Conservation (phyloP, 2,888 invertebrate species). For the Ceramica pisi region DNA sequence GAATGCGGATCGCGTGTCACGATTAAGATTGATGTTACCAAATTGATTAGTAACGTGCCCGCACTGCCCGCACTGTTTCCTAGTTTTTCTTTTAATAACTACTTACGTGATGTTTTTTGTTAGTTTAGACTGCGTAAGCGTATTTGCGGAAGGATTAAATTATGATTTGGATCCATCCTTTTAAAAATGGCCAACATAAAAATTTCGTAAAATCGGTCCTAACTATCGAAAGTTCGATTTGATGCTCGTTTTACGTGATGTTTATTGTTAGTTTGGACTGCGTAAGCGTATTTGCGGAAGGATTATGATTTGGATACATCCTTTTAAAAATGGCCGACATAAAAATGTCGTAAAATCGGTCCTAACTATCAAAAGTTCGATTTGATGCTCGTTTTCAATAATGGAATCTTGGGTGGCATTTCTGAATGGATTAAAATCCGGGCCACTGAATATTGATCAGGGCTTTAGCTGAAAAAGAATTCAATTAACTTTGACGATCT, state of each 20-base stretch:
- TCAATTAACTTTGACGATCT: slow-evolving; percentile 15
- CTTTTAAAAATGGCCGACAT: neutral
- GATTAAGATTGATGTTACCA: slow-evolving; percentile 66
- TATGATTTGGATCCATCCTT: slow-evolving; percentile 14
- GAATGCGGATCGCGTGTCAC: slow-evolving; percentile 64
- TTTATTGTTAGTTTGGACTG: slow-evolving; percentile 40
- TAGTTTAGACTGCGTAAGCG: slow-evolving; percentile 51
- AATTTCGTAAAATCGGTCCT: neutral
- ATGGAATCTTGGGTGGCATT: neutral
- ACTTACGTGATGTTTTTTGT: slow-evolving; percentile 59
- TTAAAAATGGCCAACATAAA: neutral
- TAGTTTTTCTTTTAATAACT: slow-evolving; percentile 61
- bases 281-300: slow-evolving; percentile 56
- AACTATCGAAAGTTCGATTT: neutral
- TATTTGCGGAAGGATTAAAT: slow-evolving; percentile 51
- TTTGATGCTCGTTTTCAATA: neutral
- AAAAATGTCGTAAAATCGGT: neutral
- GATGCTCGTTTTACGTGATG: neutral
- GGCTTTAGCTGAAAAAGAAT: slow-evolving; percentile 15
- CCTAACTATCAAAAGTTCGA: neutral
- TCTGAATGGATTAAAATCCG: slow-evolving; percentile 9
- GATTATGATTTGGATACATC: slow-evolving; percentile 20
- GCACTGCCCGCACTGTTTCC: slow-evolving; percentile 59
- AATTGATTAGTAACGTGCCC: slow-evolving; percentile 65
- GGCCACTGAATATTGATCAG: slow-evolving; percentile 4